Conservation (phyloP, 2,888 invertebrate genomes). For the Dicyrtomina minuta region DNA sequence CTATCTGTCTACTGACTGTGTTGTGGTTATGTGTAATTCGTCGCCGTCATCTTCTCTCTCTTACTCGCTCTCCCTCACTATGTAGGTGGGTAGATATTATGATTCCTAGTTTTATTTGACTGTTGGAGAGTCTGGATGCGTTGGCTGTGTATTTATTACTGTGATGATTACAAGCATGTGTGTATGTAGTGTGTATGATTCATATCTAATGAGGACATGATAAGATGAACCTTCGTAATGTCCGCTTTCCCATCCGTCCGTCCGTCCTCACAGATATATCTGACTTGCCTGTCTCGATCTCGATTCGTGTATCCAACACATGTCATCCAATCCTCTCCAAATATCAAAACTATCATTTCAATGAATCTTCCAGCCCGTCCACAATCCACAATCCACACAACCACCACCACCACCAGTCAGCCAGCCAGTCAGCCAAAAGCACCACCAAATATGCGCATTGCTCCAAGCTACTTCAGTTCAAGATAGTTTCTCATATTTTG, state of each 20-base stretch:
- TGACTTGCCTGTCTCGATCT: conserved; percentile 27
- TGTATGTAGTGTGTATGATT: not conserved
- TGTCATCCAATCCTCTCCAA: conserved; percentile 29
- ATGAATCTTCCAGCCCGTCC: conserved; percentile 22
- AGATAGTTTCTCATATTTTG: not conserved
- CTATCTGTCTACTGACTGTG: not conserved
- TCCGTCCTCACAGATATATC: conserved; percentile 14
- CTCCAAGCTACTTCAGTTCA: conserved; percentile 9
- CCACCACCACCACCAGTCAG: not conserved
- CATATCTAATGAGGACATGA: conserved; percentile 12
- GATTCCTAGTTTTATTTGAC: no score
- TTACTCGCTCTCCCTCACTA: not conserved
- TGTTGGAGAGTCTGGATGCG: no score
- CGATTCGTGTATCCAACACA: conserved; percentile 34
- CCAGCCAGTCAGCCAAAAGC: no score
- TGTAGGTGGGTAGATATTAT: no score
- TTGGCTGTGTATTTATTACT: conserved; percentile 18
- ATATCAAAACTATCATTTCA: conserved; percentile 28
- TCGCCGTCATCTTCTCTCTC: not conserved
- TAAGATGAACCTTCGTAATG: conserved; percentile 21
- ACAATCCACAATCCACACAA: conserved; percentile 5
- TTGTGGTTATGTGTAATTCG: not conserved
- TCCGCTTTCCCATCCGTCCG: conserved; percentile 25
- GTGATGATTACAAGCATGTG: conserved; percentile 4
- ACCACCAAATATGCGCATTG: conserved; percentile 17